Conservation (phyloP, 2,797 vertebrate genomes). For the Hypotaenidia okinawae region DNA sequence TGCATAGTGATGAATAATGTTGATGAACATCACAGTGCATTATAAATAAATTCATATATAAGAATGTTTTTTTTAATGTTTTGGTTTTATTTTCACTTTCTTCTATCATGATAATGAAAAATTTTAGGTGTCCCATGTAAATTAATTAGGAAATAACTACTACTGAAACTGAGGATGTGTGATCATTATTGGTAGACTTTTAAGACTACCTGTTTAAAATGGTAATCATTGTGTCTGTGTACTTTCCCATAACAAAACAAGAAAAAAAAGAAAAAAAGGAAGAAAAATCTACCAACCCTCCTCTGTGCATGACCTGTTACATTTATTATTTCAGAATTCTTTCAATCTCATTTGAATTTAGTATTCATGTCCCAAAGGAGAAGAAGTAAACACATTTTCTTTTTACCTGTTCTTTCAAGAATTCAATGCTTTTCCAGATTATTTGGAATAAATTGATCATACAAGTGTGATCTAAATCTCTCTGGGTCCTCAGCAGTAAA, state of each 20-base stretch:
- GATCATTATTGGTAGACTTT: not conserved
- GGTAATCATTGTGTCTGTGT: not conserved
- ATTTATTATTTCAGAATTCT: not conserved
- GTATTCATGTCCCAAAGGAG: not conserved
- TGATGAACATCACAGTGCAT: not conserved
- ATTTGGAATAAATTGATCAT: not conserved
- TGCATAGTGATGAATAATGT: not conserved
- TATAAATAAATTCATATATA: not conserved
- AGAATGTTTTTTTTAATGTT: not conserved
- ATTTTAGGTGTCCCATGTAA: not conserved
- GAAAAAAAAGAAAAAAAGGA: fast-evolving
- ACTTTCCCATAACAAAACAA: not conserved
- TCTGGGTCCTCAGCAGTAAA: not conserved
- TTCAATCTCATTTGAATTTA: not conserved
- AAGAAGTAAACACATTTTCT: not conserved
- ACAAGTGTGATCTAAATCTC: conserved; percentile 49
- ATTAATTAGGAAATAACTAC: not conserved
- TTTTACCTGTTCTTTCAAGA: not conserved
- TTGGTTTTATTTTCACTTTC: not conserved
- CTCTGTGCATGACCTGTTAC: not conserved
- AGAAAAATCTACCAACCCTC: fast-evolving
- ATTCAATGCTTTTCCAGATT: not conserved
- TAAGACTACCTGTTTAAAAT: not conserved
- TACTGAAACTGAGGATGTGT: not conserved
- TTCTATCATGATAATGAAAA: not conserved